Percentiles rank a stretch among this genome's conserved stretches.
These are phyloP conservation scores for Porites cylindrica DNA, from an alignment of 92 coral and sea anemone species.

Conservation along the genomic window DNA sequence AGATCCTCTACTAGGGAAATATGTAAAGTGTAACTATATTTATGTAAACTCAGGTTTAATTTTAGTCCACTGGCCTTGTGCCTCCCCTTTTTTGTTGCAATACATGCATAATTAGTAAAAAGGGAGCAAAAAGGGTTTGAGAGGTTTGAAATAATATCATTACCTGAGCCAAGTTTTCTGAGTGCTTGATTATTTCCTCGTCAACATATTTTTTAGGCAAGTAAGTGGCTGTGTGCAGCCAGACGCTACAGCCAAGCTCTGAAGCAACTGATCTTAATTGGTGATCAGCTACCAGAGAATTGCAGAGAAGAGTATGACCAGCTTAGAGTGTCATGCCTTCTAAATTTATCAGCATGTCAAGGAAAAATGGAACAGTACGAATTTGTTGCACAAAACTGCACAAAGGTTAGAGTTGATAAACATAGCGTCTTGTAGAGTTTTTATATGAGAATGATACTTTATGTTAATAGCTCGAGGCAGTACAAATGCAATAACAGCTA, in stretches of 20 bases:
- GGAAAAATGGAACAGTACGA: conserved; percentile 59
- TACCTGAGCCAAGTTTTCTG: no score
- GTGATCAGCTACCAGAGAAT: conserved; percentile 26
- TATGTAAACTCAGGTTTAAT: no score
- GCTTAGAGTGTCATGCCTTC: conserved; percentile 56
- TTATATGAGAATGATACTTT: no score
- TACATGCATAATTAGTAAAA: no score
- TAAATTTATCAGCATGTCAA: conserved; percentile 69
- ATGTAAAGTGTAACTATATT: no score
- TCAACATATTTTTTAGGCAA: conserved; percentile 38
- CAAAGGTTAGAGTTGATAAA: conserved; percentile 41
- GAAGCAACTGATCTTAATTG: conserved; percentile 67
- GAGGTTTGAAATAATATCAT: no score
- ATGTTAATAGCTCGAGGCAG: no score
- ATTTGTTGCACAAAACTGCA: conserved; percentile 61
- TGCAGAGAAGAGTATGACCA: conserved; percentile 40
- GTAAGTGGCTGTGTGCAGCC: conserved; percentile 71
- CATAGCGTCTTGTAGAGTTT: neutral
- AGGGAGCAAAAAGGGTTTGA: no score
- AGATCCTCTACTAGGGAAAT: no score
- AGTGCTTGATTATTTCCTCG: neutral
- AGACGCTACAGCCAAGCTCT: conserved; percentile 81
- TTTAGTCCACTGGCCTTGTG: no score
- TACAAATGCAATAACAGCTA: no score
- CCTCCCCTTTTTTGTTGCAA: no score